A percentile compares a stretch with the other conserved stretches of the same genome.
Conservation (phyloP, 2,797 vertebrate genomes). For the Arrhamphus sclerolepis region DNA sequence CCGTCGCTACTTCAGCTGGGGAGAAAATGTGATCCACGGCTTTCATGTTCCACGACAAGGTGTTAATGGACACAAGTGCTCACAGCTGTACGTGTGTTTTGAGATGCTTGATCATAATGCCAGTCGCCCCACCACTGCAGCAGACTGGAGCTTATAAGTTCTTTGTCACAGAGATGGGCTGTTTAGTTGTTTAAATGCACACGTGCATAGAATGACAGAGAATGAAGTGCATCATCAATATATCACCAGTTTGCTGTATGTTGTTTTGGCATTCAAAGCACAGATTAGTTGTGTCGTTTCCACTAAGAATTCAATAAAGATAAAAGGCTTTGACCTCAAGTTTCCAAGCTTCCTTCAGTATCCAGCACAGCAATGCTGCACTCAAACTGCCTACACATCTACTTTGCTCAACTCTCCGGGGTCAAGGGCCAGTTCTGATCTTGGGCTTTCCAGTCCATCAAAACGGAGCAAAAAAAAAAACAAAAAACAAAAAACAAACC, state of each 20-base stretch:
- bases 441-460: slow-evolving; percentile 4
- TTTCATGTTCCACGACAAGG: slow-evolving; percentile 77
- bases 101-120: slow-evolving; percentile 72
- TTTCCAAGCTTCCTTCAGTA: slow-evolving; percentile 3
- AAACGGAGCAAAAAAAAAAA: slow-evolving; percentile 27
- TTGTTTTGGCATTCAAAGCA: slow-evolving; percentile 11
- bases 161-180: slow-evolving; percentile 60
- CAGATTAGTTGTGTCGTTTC: neutral
- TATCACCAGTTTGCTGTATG: neutral
- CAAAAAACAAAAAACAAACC: too few relatives aligned
- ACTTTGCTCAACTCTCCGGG: slow-evolving; percentile 7
- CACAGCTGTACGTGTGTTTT: slow-evolving; percentile 74
- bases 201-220: slow-evolving; percentile 4
- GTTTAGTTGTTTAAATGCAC: slow-evolving; percentile 37
- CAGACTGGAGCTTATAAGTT: slow-evolving; percentile 41
- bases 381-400: slow-evolving; percentile 5
- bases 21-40: slow-evolving; percentile 57
- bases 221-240: slow-evolving; percentile 7
- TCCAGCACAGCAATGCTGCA: neutral
- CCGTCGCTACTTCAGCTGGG: slow-evolving; percentile 29
- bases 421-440: slow-evolving; percentile 38
- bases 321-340: slow-evolving; percentile 18
- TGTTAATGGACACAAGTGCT: slow-evolving; percentile 80
- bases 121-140: slow-evolving; percentile 22
- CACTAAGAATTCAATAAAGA: slow-evolving; percentile 1